Evolutionary conservation across 1,140 invertebrate species (phyloP).

Genomic region (Leptopilina boulardi): DNA sequence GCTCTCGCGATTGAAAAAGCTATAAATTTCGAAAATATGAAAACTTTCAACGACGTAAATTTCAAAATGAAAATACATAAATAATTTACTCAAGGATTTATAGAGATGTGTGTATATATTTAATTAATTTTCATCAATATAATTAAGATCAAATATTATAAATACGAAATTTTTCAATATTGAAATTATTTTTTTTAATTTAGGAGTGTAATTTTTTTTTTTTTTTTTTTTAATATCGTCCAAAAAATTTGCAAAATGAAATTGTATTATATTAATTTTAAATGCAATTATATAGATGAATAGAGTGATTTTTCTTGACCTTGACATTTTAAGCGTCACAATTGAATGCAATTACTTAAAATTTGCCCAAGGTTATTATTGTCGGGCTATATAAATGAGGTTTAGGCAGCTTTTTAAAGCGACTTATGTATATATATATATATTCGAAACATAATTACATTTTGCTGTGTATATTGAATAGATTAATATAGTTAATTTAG

Average conservation of each 20-base stretch:
- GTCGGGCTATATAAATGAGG: background rate
- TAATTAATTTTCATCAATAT: background rate
- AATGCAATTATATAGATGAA: background rate
- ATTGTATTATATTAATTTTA: background rate
- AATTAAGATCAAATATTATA: background rate
- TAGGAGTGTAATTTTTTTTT: background rate
- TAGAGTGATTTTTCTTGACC: background rate
- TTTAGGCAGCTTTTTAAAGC: background rate
- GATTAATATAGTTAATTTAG: background rate
- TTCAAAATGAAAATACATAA: background rate
- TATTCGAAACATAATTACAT: background rate
- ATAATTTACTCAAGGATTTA: background rate
- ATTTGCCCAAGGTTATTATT: background rate
- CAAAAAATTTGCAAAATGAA: background rate
- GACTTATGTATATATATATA: too few relatives aligned
- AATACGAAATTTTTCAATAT: too few relatives aligned
- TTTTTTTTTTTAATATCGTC: background rate
- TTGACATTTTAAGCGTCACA: slow-evolving; percentile 8
- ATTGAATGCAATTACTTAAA: background rate
- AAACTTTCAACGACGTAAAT: background rate
- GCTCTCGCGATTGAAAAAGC: background rate
- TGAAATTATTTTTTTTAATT: too few relatives aligned
- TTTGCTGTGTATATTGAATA: background rate
- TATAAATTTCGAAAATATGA: background rate
- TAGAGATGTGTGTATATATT: too few relatives aligned